These are phyloP conservation scores for Euplexia lucipara DNA, from an alignment of 2,888 invertebrate genomes.

Conservation along the genomic window DNA sequence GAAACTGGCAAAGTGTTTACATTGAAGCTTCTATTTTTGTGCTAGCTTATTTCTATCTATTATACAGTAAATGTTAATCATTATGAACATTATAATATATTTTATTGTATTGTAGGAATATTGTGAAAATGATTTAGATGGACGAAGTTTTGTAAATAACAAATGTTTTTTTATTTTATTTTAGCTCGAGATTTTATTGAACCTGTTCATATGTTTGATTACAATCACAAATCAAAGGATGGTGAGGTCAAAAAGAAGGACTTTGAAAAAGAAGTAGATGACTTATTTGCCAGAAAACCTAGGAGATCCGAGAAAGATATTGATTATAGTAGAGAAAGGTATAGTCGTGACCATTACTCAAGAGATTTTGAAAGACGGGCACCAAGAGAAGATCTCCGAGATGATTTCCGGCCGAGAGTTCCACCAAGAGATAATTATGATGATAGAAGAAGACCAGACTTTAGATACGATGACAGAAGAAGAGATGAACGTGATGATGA, in stretches of 20 bases:
- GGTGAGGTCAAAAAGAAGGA: conserved; percentile 78
- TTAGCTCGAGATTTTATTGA: conserved; percentile 91
- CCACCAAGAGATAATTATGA: conserved; percentile 65
- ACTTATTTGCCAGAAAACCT: conserved; percentile 78
- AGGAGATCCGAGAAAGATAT: conserved; percentile 71
- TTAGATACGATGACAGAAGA: conserved; percentile 63
- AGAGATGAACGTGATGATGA: conserved; percentile 61
- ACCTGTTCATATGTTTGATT: conserved; percentile 93
- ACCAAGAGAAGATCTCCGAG: conserved; percentile 68
- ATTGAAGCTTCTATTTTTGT: conserved; percentile 3
- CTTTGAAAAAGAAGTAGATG: conserved; percentile 83
- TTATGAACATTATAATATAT: not conserved
- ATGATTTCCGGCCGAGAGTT: conserved; percentile 56
- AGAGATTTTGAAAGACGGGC: conserved; percentile 73
- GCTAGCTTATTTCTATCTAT: conserved; percentile 1
- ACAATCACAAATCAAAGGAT: conserved; percentile 92
- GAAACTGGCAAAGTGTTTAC: conserved; percentile 21
- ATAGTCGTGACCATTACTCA: conserved; percentile 69
- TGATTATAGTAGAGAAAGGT: conserved; percentile 70
- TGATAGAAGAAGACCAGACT: conserved; percentile 55
- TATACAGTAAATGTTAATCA: not conserved
- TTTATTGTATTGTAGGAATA: conserved; percentile 1
- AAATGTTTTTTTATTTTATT: conserved; percentile 50
- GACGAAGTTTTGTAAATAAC: conserved; percentile 14
- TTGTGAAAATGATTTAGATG: not conserved